phyloP scores from a whole-genome alignment of 2,113 vertebrate species.

The Rhinolophus sinicus region DNA sequence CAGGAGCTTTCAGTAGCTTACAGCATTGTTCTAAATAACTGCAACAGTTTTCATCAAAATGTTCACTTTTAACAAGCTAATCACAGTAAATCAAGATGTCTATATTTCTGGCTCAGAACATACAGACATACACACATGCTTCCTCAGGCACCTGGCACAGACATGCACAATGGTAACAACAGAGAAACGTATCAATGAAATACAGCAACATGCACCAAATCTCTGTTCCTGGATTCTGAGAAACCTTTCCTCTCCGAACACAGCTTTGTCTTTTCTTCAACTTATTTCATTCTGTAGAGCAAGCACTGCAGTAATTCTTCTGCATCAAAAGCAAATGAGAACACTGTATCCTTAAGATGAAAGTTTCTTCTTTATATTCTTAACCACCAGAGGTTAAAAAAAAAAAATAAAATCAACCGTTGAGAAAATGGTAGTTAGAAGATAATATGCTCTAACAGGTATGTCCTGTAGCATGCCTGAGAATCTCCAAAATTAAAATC shows the following conservation, averaged over 20 bases:
- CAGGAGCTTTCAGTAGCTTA: constrained; percentile 79
- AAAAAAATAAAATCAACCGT: constrained; percentile 65
- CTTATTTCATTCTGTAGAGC: constrained; percentile 76
- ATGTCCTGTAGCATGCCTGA: constrained; percentile 76
- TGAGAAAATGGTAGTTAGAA: constrained; percentile 74
- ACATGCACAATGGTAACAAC: constrained; percentile 76
- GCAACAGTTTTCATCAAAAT: constrained; percentile 82
- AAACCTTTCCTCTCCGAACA: constrained; percentile 79
- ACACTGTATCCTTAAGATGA: constrained; percentile 82
- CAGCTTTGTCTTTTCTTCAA: constrained; percentile 79
- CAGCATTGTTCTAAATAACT: constrained; percentile 80
- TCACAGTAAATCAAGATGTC: constrained; percentile 80
- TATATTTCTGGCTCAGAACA: constrained; percentile 77
- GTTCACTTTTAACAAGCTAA: constrained; percentile 83
- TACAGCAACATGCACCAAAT: constrained; percentile 80
- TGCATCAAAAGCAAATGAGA: constrained; percentile 73
- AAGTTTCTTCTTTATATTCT: constrained; percentile 86
- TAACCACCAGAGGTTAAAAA: constrained; percentile 65
- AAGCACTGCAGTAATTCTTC: constrained; percentile 81
- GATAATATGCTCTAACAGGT: constrained; percentile 83
- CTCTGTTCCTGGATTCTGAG: constrained; percentile 73
- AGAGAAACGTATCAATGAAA: constrained; percentile 76
- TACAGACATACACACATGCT: constrained; percentile 73
- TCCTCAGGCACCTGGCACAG: constrained; percentile 76
- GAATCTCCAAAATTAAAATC: constrained; percentile 83